Base-by-base conservation (phyloP, 1,140 invertebrate genomes). In the Zaprionus camerounensis region DNA sequence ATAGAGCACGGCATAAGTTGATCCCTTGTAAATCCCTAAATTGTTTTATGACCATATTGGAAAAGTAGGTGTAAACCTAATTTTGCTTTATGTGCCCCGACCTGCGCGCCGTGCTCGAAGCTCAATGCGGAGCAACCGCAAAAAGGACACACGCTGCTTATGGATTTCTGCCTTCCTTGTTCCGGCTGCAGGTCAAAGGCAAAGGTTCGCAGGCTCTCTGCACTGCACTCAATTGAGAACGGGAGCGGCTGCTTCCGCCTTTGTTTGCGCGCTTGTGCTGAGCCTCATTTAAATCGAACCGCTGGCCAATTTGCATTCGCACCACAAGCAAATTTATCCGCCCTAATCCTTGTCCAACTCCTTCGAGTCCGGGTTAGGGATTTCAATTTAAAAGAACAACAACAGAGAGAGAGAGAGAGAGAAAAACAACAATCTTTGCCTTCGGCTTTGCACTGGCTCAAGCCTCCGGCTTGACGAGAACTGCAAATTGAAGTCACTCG, bases 301-400 rank as follows among this genome's bases (percentile, higher is more conserved):
- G 87, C 73, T 91, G 87, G 86, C 82, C 86, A 91, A 91, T 91
- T 91, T 91, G 86, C 86, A 91, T 91, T 91, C 86, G 86, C 86
- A 91, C 86, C 77, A 91, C 82, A 91, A 82, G 77, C 73, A 86
- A 91, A 91, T 91, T 91, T 86, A 91, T 86, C 86, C 86, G 86
- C 86, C 86, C 86, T 91, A 91, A 91, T 91, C 86, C 81, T 46
- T 64, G 55, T 53, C 46, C 65, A 76, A 80, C 70, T 74, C 66
- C 38, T 76, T 83, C 41, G 28, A 46, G 22, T 36, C 24, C 73
- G 59, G 61, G 38, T 41, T 36, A 36, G 64, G 84, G 83, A 88
- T 88, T 87, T 81, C 44, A 83, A 87, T 83, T 80, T 80, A 75
- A 68, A 68, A 80, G 72, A n/a, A 46, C 41, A 76, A 88, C 74